Conservation (phyloP, 2,888 invertebrate genomes). For the Bimastos eiseni region DNA sequence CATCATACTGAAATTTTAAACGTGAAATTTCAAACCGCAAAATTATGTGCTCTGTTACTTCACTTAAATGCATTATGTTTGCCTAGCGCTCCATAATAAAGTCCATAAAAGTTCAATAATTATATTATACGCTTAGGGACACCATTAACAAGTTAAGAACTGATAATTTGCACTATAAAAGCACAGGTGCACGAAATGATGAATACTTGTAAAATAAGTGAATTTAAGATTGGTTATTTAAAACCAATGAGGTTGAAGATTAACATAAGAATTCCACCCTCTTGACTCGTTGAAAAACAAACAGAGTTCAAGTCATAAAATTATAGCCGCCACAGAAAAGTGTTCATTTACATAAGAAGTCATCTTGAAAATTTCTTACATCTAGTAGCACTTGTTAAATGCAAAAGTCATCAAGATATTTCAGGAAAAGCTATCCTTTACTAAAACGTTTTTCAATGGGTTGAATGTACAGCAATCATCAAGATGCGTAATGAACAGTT, state of each 20-base stretch:
- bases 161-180: background rate
- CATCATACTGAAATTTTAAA: background rate
- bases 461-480: background rate
- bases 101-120: too few relatives aligned
- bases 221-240: background rate
- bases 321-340: too few relatives aligned
- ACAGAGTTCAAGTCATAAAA: too few relatives aligned
- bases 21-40: background rate
- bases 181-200: background rate
- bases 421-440: too few relatives aligned
- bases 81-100: too few relatives aligned
- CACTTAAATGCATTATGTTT: too few relatives aligned
- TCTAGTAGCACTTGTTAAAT: background rate
- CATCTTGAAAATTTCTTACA: background rate
- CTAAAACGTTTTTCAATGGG: too few relatives aligned
- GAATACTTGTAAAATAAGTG: background rate
- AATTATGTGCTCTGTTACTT: too few relatives aligned
- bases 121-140: background rate
- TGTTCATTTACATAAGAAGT: background rate
- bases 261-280: too few relatives aligned
- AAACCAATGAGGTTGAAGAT: background rate
- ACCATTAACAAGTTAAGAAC: background rate
- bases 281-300: too few relatives aligned
- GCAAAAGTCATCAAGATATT: background rate
- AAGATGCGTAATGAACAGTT: too few relatives aligned